Base-by-base conservation (phyloP, 2,888 invertebrate species). In the Ophioninae sp. region DNA sequence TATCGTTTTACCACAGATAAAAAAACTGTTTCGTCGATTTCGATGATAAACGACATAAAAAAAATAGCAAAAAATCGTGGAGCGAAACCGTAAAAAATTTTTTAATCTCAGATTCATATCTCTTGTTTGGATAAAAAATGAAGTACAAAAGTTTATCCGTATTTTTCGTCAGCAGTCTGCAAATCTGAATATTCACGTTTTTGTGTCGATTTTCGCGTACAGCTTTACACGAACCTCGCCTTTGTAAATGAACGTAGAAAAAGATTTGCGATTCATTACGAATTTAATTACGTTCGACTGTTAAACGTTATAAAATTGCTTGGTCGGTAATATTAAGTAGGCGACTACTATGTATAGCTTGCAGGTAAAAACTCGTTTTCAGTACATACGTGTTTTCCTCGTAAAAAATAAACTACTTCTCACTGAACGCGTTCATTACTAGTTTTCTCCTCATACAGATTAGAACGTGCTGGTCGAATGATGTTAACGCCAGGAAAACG, bases 201-300 rank as follows among this genome's bases (percentile, higher is more conserved):
- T 13, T 22, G 51, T 30, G 30, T 63, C 23, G 6, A 63, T 30
- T 51, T 51, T 51, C 51, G 10, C 13, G 17, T 17, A 17, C 17
- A 51, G 13, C 13, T 10, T 0, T 17, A 17, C 13, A 44, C 10
- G 51, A 13, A 6, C 17, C 17, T 76, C 23, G 23, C 20, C 23
- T 41, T 75, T 75, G 59, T 76, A 76, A 90, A 88, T 84, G 78
- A 90, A 85, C 82, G 79, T 89, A 90, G 82, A 89, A 89, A 90
- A 90, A 68, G 85, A 81, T 85, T 85, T 84, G 65, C 51, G 51
- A 13, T 51, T 13, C 51, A 51, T 51, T 51, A 17, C 5, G 51
- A 13, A 51, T 51, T 17, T 10, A 51, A 10, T 51, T 51, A 63
- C 75, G 77, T 85, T 30, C 64, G 65, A 82, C 79, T 20, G 79